A percentile compares a stretch with the other conserved stretches of the same genome.
Conservation (phyloP, 2,888 invertebrate species). For the Thysanoteuthis rhombus region DNA sequence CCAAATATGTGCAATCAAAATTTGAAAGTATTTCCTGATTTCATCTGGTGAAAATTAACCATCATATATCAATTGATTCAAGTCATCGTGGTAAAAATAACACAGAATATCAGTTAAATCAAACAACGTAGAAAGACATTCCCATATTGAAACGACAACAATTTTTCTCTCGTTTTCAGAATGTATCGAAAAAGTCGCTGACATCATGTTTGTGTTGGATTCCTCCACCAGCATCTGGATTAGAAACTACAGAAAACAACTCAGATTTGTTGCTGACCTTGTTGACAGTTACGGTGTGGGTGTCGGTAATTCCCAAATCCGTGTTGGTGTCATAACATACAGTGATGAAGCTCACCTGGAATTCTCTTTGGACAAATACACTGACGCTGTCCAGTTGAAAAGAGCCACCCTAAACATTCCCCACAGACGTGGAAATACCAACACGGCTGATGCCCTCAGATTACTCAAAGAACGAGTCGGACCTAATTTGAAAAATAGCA, state of each 20-base stretch:
- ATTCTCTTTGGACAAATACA: conserved; percentile 42
- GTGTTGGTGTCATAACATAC: conserved; percentile 50
- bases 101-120: too few relatives aligned
- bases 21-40: too few relatives aligned
- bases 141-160: neutral
- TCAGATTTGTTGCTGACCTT: conserved; percentile 46
- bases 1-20: too few relatives aligned
- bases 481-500: neutral
- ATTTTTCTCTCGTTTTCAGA: conserved; percentile 34
- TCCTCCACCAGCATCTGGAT: conserved; percentile 57
- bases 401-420: conserved; percentile 37
- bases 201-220: conserved; percentile 52
- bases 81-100: too few relatives aligned
- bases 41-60: too few relatives aligned
- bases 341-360: conserved; percentile 42
- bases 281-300: conserved; percentile 45
- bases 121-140: neutral
- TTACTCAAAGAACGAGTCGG: neutral
- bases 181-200: conserved; percentile 51
- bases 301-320: conserved; percentile 39
- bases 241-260: conserved; percentile 51
- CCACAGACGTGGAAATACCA: neutral
- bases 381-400: conserved; percentile 39
- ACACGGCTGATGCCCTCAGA: neutral
- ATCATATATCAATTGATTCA: too few relatives aligned